Evolutionary conservation across 2,888 invertebrate species (phyloP).

Genomic region (Drosophila infuscata): DNA sequence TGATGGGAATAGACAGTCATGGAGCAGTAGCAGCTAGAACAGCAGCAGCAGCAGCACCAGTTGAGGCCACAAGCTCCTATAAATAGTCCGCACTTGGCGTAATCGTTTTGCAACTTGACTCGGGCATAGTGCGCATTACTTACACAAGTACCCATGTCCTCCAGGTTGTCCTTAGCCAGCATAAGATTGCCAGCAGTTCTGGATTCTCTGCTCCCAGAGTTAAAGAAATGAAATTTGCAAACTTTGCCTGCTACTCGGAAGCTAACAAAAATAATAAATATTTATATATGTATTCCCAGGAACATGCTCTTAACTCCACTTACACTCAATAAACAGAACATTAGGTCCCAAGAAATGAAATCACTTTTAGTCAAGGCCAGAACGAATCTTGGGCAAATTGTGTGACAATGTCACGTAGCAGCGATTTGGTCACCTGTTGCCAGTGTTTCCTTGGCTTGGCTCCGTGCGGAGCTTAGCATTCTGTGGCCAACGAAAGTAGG

Average conservation of each 20-base stretch:
- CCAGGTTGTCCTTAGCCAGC: not conserved
- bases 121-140: slow-evolving; percentile 18
- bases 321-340: slow-evolving; percentile 2
- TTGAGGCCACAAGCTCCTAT: slow-evolving; percentile 12
- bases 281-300: not conserved
- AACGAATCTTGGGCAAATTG: slow-evolving; percentile 6
- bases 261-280: not conserved
- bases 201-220: not conserved
- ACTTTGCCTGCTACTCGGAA: not conserved
- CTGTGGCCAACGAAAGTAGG: slow-evolving; percentile 1
- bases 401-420: slow-evolving; percentile 58
- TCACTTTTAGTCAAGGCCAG: slow-evolving; percentile 29
- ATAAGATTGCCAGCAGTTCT: not conserved
- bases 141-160: slow-evolving; percentile 21
- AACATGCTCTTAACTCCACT: not conserved
- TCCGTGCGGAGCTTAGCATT: slow-evolving; percentile 27
- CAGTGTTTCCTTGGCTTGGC: not conserved
- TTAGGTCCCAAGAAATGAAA: not conserved
- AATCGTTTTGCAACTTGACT: slow-evolving; percentile 31
- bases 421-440: slow-evolving; percentile 53
- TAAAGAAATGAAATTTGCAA: not conserved
- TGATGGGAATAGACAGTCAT: slow-evolving; percentile 21
- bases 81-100: slow-evolving; percentile 24
- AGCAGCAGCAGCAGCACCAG: not conserved
- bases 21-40: not conserved